Conservation (phyloP, 2,113 vertebrate genomes). For the Galbula dea region DNA sequence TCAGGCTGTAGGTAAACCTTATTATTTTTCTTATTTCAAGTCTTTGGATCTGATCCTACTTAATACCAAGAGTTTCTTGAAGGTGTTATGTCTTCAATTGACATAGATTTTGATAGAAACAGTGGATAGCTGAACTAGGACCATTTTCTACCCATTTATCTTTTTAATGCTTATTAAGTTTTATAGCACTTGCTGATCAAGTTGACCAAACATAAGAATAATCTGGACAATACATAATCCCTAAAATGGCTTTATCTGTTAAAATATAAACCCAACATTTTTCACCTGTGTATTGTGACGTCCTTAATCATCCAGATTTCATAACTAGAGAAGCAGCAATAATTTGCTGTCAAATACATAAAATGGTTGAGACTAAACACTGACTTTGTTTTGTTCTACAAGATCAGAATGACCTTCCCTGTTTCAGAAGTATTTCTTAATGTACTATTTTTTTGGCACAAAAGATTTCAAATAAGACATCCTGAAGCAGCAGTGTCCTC, state of each 20-base stretch:
- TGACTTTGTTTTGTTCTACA: background rate
- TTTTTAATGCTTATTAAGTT: background rate
- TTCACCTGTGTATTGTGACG: background rate
- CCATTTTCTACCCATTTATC: background rate
- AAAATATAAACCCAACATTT: background rate
- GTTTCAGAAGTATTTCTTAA: background rate
- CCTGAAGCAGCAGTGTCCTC: background rate
- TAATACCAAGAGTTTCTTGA: background rate
- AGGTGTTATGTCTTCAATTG: background rate
- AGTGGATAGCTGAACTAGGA: background rate
- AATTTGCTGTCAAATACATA: background rate
- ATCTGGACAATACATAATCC: background rate
- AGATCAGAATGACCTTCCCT: background rate
- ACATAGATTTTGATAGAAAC: background rate
- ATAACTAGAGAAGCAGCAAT: background rate
- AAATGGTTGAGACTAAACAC: background rate
- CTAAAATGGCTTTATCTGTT: background rate
- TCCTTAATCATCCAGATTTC: background rate
- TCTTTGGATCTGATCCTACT: background rate
- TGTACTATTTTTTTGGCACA: background rate
- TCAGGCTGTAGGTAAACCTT: background rate
- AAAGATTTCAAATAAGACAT: background rate
- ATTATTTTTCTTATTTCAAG: background rate
- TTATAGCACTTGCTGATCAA: background rate
- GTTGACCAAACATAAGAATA: background rate